These are phyloP conservation scores for Tragelaphus strepsiceros DNA, from an alignment of 2,113 vertebrate genomes.

Conservation along the genomic window DNA sequence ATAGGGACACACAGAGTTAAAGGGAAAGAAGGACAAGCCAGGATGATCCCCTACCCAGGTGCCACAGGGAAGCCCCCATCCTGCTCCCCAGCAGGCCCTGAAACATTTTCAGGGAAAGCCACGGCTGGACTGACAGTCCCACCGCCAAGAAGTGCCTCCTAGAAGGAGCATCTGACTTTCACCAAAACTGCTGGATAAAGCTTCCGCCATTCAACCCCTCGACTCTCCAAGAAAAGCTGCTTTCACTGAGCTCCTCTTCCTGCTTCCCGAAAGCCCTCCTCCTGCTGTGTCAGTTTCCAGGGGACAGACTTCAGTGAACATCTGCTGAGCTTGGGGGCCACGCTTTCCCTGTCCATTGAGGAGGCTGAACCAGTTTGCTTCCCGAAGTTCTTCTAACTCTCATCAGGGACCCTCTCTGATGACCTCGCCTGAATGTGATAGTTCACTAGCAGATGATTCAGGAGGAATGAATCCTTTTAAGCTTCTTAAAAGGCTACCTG, in stretches of 20 bases:
- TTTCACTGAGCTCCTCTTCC: background rate
- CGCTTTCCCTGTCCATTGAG: background rate
- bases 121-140: background rate
- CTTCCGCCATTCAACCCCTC: background rate
- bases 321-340: background rate
- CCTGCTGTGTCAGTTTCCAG: background rate
- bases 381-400: background rate
- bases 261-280: background rate
- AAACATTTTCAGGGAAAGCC: background rate
- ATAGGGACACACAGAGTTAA: background rate
- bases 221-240: background rate
- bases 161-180: background rate
- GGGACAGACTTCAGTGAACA: background rate
- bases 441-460: background rate
- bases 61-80: rapidly evolving
- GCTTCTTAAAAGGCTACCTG: background rate
- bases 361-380: background rate
- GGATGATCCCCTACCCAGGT: rapidly evolving
- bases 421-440: background rate
- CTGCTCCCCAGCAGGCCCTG: too few relatives aligned
- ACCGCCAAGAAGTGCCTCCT: background rate
- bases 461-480: background rate
- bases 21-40: background rate
- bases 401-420: background rate
- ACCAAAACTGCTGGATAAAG: background rate